A percentile compares a stretch with the other conserved stretches of the same genome.
These are phyloP conservation scores for Monodelphis domestica DNA, from an alignment of 2,797 vertebrate genomes.

Conservation along the genomic window DNA sequence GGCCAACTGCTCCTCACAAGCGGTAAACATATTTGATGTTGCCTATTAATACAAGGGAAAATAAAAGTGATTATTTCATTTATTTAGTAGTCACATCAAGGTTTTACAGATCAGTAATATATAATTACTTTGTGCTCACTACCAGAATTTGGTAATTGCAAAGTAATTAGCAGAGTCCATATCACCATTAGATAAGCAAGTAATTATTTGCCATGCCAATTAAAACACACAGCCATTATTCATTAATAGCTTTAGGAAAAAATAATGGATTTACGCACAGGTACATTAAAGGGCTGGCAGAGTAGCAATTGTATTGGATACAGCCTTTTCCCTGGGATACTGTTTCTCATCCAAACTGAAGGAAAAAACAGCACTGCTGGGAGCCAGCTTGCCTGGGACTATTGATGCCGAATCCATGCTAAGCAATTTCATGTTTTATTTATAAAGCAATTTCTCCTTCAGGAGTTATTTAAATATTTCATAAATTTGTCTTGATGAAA, in stretches of 20 bases:
- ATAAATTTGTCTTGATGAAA: constrained; percentile 18
- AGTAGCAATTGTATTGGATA: accelerated
- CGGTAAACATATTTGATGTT: accelerated
- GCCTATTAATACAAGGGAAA: background rate
- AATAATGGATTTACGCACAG: background rate
- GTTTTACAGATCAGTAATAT: too few relatives aligned
- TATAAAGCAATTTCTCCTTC: constrained; percentile 4
- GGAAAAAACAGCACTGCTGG: accelerated
- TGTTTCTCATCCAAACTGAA: accelerated
- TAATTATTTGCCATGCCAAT: background rate
- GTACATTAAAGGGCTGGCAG: background rate
- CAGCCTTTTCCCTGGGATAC: accelerated
- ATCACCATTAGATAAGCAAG: background rate
- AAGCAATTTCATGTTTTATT: background rate
- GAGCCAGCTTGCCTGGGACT: accelerated
- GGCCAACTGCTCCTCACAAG: accelerated
- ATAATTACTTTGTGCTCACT: accelerated
- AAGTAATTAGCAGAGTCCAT: background rate
- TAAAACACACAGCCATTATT: background rate
- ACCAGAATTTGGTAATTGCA: accelerated
- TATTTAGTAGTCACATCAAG: accelerated
- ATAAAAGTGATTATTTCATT: background rate
- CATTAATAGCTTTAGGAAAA: background rate
- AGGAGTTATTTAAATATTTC: constrained; percentile 15
- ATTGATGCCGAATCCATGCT: accelerated